These are phyloP conservation scores for Dendrolimus punctatus DNA, from an alignment of 1,140 invertebrate genomes.

Conservation along the genomic window DNA sequence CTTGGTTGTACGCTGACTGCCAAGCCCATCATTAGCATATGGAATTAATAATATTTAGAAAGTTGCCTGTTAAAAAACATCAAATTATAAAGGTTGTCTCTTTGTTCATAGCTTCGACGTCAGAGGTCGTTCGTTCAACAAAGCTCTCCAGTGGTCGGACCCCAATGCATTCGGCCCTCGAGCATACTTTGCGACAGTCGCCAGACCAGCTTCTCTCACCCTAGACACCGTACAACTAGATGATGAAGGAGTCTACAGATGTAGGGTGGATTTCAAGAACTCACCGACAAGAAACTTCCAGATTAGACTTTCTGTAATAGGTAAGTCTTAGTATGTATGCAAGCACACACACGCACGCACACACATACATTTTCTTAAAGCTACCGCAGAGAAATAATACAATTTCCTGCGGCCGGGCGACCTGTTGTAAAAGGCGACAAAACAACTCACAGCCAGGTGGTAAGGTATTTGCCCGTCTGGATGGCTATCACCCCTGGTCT, in stretches of 20 bases:
- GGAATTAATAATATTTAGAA: too few species aligned
- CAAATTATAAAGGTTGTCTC: neutral
- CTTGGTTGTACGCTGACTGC: too few species aligned
- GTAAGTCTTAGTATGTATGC: constrained; percentile 73
- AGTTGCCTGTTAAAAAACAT: too few species aligned
- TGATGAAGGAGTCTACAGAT: constrained; percentile 88
- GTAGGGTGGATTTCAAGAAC: constrained; percentile 90
- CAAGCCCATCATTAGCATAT: too few species aligned
- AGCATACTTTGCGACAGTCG: constrained; percentile 81
- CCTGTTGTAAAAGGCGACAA: too few species aligned
- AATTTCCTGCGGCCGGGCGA: too few species aligned
- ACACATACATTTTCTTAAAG: too few species aligned
- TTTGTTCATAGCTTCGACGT: constrained; percentile 80
- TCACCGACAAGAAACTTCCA: constrained; percentile 91
- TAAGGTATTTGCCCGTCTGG: too few species aligned
- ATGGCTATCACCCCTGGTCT: too few species aligned
- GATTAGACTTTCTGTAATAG: constrained; percentile 92
- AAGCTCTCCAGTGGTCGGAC: constrained; percentile 83
- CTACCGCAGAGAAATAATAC: too few species aligned
- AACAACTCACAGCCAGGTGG: too few species aligned
- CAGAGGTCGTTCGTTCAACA: constrained; percentile 79
- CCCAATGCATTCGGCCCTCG: constrained; percentile 80
- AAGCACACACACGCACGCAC: neutral
- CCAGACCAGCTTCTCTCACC: constrained; percentile 81
- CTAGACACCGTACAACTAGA: constrained; percentile 83